phyloP scores from a whole-genome alignment of 2,888 invertebrate species.

The Drosophila nr. fundita region DNA sequence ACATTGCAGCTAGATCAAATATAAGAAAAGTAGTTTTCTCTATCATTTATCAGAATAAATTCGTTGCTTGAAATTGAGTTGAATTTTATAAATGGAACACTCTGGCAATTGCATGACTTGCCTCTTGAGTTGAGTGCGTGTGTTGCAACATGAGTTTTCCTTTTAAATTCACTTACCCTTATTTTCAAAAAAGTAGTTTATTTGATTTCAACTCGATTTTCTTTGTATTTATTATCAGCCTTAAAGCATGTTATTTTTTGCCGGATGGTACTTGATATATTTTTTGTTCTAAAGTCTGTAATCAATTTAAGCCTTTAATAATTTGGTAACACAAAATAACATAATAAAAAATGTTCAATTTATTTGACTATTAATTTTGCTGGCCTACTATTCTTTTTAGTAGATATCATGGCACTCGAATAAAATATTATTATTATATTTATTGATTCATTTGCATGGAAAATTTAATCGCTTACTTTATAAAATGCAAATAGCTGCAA shows the following conservation, averaged over 20 bases:
- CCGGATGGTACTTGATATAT: neutral
- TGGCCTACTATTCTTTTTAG: neutral
- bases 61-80: neutral
- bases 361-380: neutral
- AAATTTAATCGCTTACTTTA: neutral
- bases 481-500: neutral
- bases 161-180: neutral
- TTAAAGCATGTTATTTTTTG: neutral
- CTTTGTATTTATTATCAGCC: no score
- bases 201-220: neutral
- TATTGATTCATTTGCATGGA: neutral
- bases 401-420: neutral
- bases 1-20: neutral
- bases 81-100: conserved; percentile 12
- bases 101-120: conserved; percentile 21
- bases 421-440: neutral
- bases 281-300: neutral
- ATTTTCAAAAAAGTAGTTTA: neutral
- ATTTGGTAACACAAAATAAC: neutral
- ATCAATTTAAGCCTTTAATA: neutral
- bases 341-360: neutral
- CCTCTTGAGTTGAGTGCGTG: neutral
- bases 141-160: conserved; percentile 1
- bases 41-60: neutral
- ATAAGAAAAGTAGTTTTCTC: neutral